These are phyloP conservation scores for Crax fasciolata DNA, from an alignment of 2,797 vertebrate species.

Conservation along the genomic window DNA sequence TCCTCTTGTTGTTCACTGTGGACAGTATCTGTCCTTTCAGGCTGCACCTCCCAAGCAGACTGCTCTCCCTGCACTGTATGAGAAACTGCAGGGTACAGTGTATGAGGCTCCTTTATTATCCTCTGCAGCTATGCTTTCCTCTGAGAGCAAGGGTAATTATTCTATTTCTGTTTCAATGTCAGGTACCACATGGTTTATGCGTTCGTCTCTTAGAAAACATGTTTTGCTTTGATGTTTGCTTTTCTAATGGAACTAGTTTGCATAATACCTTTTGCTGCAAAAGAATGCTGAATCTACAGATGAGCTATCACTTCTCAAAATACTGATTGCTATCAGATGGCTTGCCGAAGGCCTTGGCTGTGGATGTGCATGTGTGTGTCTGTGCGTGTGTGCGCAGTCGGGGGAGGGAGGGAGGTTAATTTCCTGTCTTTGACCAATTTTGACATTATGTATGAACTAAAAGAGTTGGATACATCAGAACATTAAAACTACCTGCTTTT, in stretches of 20 bases:
- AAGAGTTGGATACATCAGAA: background rate
- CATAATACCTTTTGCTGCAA: conserved; percentile 73
- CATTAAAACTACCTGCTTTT: background rate
- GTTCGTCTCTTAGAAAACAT: conserved; percentile 68
- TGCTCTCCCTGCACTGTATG: background rate
- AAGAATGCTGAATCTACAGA: conserved; percentile 77
- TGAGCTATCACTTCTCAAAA: conserved; percentile 76
- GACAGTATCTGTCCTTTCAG: background rate
- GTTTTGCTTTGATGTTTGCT: conserved; percentile 74
- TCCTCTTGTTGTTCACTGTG: background rate
- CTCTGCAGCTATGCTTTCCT: conserved; percentile 66
- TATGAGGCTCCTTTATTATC: conserved; percentile 3
- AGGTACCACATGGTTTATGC: conserved; percentile 62
- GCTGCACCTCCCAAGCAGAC: background rate
- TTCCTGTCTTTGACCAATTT: conserved; percentile 67
- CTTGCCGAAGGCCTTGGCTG: conserved; percentile 75
- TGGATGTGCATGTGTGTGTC: conserved; percentile 64
- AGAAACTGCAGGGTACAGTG: background rate
- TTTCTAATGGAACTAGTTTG: conserved; percentile 73
- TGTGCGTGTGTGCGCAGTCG: conserved; percentile 28
- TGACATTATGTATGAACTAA: conserved; percentile 38
- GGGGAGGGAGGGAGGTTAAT: conserved; percentile 48
- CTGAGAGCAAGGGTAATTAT: conserved; percentile 39
- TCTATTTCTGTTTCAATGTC: conserved; percentile 61
- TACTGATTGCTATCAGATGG: conserved; percentile 78